Base-by-base conservation (phyloP, 2,888 invertebrate species). In the Caenorhabditis imperialis region DNA sequence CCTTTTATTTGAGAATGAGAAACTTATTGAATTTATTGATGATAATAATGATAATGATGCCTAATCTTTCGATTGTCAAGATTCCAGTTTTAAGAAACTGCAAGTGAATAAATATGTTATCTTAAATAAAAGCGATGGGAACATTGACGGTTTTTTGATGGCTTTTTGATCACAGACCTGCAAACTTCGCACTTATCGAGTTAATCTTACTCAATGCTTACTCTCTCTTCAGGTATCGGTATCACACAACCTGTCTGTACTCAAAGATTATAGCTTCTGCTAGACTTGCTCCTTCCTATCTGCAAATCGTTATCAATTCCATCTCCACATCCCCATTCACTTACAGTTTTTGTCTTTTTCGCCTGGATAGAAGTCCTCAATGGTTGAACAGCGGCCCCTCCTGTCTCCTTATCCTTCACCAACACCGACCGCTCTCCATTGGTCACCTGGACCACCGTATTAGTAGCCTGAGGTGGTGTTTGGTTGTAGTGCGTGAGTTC, bases 401-500 rank as follows among this genome's bases (percentile, higher is more conserved):
- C 37, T 10, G 3, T 55, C 0, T 50, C n/a, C 18, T 14, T 50
- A 10, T 70, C 61, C 16, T 70, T 70, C 16, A 70, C 22, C 25
- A 70, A 53, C 12, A 42, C 20, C 1, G 70, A 54, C 12, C 55
- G 60, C 30, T 65, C 65, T 44, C 69, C 58, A 35, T 60, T 69
- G 7, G 53, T 47, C 20, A 69, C 51, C 27, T 53, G 60, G 14
- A 60, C 69, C n/a, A 69, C 55, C 3, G 67, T 51, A 47, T 67
- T 74, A 0, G 48, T 23, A 4, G 42, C 47, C 12, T 57, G 62
- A n/a, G 57, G 2, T 35, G 69, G 50, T 14, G 47, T 48, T 10
- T 75, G 69, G 27, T 73, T 73, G 20, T 61, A 74, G 22, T 70
- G 58, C 12, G 78, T 78, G 5, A 75, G 48, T 37, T 78, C 78